Base-by-base conservation (phyloP, 2,113 vertebrate species). In the Pelusios castaneus region DNA sequence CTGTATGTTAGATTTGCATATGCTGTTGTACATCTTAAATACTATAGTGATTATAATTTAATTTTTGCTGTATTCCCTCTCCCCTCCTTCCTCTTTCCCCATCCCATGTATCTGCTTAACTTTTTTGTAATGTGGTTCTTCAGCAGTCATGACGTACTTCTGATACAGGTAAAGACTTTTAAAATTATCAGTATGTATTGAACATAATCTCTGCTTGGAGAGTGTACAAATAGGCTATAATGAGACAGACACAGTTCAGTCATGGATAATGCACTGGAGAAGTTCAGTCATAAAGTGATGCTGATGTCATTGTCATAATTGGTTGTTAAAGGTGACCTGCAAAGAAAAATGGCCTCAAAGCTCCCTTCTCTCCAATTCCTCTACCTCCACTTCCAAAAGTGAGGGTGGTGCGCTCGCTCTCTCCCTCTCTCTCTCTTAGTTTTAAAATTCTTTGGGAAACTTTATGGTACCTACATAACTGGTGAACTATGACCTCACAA, bases 71-170 rank as follows among this genome's bases (percentile, higher is more conserved):
- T 27, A n/a, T 1, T 4, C 12, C 14, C 3, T 73, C 9, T 88
- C 49, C 82, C 54, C 38, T n/a, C 19, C 49, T 24, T 91, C 10
- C 84, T 60, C 0, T 88, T 38, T 43, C 80, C 90, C 49, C 91
- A 11, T 56, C 54, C 41, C 86, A 21, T 82, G 31, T 82, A 24
- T 45, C 52, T 94, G n/a, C 60, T 88, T 95, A 75, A 91, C 87
- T 82, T 58, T 75, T 93, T 92, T 94, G 91, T 89, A 95, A 94
- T 93, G 90, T 86, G 81, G 27, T 92, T 94, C 87, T 94, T 93
- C 87, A 94, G 70, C 79, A 84, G 49, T 89, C 91, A 52, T 92
- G 83, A 89, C 95, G 89, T 95, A 88, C 94, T 94, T 88, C 85
- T 95, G 84, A 79, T 89, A 92, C 92, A 94, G 85, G 96, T 95